phyloP scores from a whole-genome alignment of 2,888 invertebrate genomes.

The Amphipyra tragopoginis region DNA sequence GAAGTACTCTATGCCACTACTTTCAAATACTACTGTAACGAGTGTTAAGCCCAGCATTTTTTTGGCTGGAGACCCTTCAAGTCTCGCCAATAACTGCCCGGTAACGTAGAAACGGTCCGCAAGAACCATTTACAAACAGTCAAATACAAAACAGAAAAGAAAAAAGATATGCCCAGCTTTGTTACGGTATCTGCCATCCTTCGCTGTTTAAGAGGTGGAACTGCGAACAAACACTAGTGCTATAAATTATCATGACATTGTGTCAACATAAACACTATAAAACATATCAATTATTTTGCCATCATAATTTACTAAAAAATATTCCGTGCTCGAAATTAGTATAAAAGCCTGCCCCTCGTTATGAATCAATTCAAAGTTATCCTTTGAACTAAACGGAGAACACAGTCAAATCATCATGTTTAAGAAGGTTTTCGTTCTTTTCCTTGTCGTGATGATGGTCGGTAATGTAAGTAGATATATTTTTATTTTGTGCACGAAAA shows the following conservation, averaged over 20 bases:
- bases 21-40: too few species aligned
- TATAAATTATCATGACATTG: constrained; percentile 19
- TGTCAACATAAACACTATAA: constrained; percentile 5
- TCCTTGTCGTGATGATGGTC: constrained; percentile 27
- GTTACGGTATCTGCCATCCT: too few species aligned
- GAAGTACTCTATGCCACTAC: too few species aligned
- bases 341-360: constrained; percentile 23
- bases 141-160: too few species aligned
- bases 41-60: too few species aligned
- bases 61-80: too few species aligned
- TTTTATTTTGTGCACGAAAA: background rate
- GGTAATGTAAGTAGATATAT: constrained; percentile 34
- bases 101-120: too few species aligned
- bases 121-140: too few species aligned
- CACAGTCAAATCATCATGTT: constrained; percentile 29
- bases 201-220: background rate
- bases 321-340: constrained; percentile 5
- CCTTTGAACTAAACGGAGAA: constrained; percentile 9
- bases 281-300: constrained; percentile 28
- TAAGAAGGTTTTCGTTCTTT: constrained; percentile 25
- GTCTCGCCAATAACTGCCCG: too few species aligned
- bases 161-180: too few species aligned
- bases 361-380: background rate
- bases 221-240: background rate
- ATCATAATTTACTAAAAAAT: constrained; percentile 36